phyloP scores from a whole-genome alignment of 2,113 vertebrate species.

The Saimiri boliviensis region DNA sequence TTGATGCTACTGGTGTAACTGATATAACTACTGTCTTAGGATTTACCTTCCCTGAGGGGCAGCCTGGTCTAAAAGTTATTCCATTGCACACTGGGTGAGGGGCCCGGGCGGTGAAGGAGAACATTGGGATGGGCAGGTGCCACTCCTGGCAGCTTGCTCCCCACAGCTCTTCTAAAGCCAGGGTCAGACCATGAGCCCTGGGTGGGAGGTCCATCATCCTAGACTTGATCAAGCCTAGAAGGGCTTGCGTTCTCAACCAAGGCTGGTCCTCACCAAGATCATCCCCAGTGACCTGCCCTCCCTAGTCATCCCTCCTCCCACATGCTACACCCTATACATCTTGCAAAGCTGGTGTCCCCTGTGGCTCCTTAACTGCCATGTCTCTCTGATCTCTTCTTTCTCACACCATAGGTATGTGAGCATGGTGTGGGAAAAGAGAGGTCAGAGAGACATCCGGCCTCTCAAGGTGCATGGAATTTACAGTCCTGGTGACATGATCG shows the following conservation, averaged over 20 bases:
- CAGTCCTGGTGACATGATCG: not conserved
- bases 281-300: too few relatives aligned
- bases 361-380: not conserved
- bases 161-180: not conserved
- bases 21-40: not conserved
- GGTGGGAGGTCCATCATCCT: not conserved
- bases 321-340: fast-evolving
- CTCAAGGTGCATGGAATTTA: fast-evolving
- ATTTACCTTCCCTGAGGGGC: not conserved
- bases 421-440: too few relatives aligned
- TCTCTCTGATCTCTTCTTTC: not conserved
- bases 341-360: not conserved
- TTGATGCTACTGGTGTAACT: too few relatives aligned
- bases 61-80: not conserved
- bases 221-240: not conserved
- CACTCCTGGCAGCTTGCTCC: not conserved
- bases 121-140: not conserved
- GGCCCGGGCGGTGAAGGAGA: not conserved
- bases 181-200: not conserved
- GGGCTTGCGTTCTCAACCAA: not conserved
- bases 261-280: too few relatives aligned
- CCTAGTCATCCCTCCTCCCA: not conserved
- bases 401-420: not conserved
- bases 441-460: too few relatives aligned
- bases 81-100: not conserved